Base-by-base conservation (phyloP, 2,888 invertebrate genomes). In the Miltochrista miniata region DNA sequence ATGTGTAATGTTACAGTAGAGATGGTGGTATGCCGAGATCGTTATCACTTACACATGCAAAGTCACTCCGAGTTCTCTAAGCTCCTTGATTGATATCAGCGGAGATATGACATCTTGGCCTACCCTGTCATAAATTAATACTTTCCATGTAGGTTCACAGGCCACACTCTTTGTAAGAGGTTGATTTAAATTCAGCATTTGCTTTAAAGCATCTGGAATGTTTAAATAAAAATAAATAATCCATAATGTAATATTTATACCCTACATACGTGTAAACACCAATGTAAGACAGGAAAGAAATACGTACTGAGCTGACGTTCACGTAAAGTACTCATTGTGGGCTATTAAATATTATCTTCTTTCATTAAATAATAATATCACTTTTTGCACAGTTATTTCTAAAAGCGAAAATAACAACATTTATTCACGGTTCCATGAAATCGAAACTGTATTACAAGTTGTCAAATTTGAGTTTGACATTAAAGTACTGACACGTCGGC, bases 81-180 rank as follows among this genome's bases (percentile, higher is more conserved):
- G 92, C 77, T 99, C 99, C 84, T 98, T 98, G 13, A 99, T 96
- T 14, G 98, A 97, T 76, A 99, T 94, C 46, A 99, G 88, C 0
- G 99, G 99, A 11, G 99, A 98, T 71, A 99, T 98, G 44, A 99
- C 98, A 81, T 99, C 99, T 90, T 99, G 99, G 3, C 99, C 99
- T 66, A 96, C 95, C 72, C 97, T 94, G 83, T 99, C 99, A 79
- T 99, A 99, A 57, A 99, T 95, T 56, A 99, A 92, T 51, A 99
- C 95, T 92, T 99, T 99, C 98, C 98, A 99, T 11, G 96, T 95
- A 18, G 98, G 98, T 87, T 99, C 97, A 34, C 95, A 93, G 9
- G 95, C 94, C 41, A 95, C 92, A 53, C 94, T 92, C 83, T 96
- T 97, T 2, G 95, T 94, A 57, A 95, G 92, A 33, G 96, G 94